phyloP scores from a whole-genome alignment of 2,888 invertebrate genomes.

The Bellardia pandia region DNA sequence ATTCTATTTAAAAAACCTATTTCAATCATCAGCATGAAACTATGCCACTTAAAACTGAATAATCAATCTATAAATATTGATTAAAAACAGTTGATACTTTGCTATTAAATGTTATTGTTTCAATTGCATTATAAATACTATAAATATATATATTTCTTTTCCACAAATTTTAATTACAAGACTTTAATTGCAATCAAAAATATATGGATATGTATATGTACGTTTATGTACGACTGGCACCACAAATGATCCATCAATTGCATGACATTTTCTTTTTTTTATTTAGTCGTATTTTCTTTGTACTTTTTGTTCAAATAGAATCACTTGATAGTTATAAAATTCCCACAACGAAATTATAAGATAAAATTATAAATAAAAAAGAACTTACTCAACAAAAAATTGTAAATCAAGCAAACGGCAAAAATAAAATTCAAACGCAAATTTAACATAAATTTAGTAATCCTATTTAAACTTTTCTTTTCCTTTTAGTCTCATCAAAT shows the following conservation, averaged over 20 bases:
- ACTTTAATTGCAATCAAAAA: slow-evolving; percentile 38
- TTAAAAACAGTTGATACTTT: too few relatives aligned
- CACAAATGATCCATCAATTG: slow-evolving; percentile 21
- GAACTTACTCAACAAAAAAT: neutral
- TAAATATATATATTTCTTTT: neutral
- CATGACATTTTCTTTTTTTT: slow-evolving; percentile 8
- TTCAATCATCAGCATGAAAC: too few relatives aligned
- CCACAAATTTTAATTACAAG: neutral
- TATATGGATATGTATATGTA: neutral
- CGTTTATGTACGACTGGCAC: neutral
- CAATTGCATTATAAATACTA: neutral
- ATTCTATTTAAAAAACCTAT: too few relatives aligned
- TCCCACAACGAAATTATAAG: slow-evolving; percentile 22
- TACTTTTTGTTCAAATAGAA: neutral
- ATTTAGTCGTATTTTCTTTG: neutral
- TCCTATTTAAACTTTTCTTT: slow-evolving; percentile 28
- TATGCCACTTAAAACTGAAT: too few relatives aligned
- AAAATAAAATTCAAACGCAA: neutral
- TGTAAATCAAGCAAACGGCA: neutral
- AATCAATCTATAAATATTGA: too few relatives aligned
- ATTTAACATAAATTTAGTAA: slow-evolving; percentile 19
- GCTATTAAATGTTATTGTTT: neutral
- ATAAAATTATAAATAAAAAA: neutral
- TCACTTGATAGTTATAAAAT: slow-evolving; percentile 3
- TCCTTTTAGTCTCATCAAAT: slow-evolving; percentile 82